A percentile compares a stretch with the other conserved stretches of the same genome.
Conservation (phyloP, 2,797 vertebrate species). For the Diceros bicornis region DNA sequence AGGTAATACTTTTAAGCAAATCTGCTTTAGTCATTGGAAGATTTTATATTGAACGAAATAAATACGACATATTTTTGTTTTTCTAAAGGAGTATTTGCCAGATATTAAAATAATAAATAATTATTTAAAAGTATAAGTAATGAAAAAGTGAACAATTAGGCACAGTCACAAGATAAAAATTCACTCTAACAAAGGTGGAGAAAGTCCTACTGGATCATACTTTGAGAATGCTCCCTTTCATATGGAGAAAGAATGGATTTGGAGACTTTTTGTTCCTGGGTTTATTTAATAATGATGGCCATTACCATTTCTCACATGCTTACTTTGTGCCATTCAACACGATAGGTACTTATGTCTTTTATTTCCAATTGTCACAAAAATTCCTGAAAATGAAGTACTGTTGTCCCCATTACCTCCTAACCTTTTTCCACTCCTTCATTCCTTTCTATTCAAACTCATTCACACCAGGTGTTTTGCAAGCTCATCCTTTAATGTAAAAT, state of each 20-base stretch:
- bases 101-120: not conserved
- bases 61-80: not conserved
- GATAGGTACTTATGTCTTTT: not conserved
- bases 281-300: not conserved
- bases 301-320: not conserved
- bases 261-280: not conserved
- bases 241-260: not conserved
- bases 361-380: not conserved
- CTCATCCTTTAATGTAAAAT: not conserved
- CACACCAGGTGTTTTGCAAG: not conserved
- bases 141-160: constrained; percentile 18
- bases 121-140: constrained; percentile 35
- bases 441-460: not conserved
- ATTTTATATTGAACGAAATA: not conserved
- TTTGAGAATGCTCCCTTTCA: not conserved
- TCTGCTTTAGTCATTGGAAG: not conserved
- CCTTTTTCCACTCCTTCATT: not conserved
- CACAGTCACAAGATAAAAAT: not conserved
- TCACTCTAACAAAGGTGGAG: not conserved
- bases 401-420: too few species aligned
- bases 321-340: not conserved
- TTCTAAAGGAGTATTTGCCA: not conserved
- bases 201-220: not conserved
- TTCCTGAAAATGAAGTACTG: not conserved
- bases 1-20: not conserved